A percentile compares a stretch with the other conserved stretches of the same genome.
These are phyloP conservation scores for Notolepis coatsorum DNA, from an alignment of 2,797 vertebrate genomes.

Conservation along the genomic window DNA sequence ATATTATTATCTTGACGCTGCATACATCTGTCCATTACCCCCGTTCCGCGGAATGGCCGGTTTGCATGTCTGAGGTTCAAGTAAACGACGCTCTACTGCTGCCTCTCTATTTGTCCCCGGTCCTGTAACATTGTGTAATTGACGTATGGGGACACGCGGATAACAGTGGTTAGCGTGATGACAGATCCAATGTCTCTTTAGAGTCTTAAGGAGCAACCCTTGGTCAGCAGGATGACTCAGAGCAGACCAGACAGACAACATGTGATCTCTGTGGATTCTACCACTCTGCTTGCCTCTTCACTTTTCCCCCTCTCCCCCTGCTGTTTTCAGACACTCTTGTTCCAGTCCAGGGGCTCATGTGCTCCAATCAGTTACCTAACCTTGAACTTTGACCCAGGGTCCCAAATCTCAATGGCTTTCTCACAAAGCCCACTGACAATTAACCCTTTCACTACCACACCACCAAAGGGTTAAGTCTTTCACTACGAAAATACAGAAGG, in stretches of 20 bases:
- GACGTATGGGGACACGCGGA: slow-evolving; percentile 31
- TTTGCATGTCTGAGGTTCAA: background rate
- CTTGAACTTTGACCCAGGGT: slow-evolving; percentile 46
- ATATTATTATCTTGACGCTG: no score
- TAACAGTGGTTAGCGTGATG: slow-evolving; percentile 29
- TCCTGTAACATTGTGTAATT: no score
- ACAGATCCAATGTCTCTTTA: slow-evolving; percentile 37
- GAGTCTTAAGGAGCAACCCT: slow-evolving; percentile 29
- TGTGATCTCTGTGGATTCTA: slow-evolving; percentile 74
- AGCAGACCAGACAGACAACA: slow-evolving; percentile 65
- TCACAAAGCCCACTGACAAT: no score
- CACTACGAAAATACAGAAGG: no score
- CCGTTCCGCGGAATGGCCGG: no score
- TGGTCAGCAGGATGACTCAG: slow-evolving; percentile 74
- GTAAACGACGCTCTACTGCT: no score
- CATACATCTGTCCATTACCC: no score
- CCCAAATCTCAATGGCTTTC: background rate
- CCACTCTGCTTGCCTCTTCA: slow-evolving; percentile 66
- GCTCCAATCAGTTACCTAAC: slow-evolving; percentile 9
- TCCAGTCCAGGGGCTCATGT: slow-evolving; percentile 46
- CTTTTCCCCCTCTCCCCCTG: slow-evolving; percentile 62
- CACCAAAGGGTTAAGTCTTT: no score
- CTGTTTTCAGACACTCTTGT: slow-evolving; percentile 52
- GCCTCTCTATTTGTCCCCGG: background rate
- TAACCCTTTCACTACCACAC: no score